Evolutionary conservation across 35 echinoderm and acorn worm genomes (phyloP).

Genomic region (Amphiura filiformis): DNA sequence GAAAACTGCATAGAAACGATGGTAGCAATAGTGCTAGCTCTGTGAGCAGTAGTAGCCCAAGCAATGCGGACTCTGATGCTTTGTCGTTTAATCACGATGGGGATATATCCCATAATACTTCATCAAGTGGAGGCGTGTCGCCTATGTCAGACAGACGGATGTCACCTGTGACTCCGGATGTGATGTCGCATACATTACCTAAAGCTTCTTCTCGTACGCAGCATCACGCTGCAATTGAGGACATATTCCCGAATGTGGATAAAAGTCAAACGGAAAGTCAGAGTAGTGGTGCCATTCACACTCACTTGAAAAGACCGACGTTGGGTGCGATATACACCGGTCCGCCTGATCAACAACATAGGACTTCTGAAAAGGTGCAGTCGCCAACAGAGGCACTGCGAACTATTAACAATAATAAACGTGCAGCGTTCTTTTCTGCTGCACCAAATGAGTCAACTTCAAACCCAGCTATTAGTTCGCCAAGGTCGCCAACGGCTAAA

Average conservation of each 20-base stretch:
- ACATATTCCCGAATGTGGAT: conserved; percentile 50
- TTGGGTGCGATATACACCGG: conserved; percentile 19
- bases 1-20: conserved; percentile 47
- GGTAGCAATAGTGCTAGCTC: conserved; percentile 82
- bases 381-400: conserved; percentile 78
- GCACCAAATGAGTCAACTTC: background rate
- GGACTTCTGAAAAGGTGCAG: conserved; percentile 34
- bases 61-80: conserved; percentile 51
- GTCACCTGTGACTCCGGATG: conserved; percentile 13
- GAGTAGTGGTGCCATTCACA: conserved; percentile 46
- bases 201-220: conserved; percentile 71
- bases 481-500: background rate
- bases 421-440: conserved; percentile 55
- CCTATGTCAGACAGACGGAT: conserved; percentile 24
- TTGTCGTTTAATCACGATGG: conserved; percentile 63
- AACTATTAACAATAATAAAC: conserved; percentile 51
- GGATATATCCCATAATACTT: conserved; percentile 69
- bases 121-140: conserved; percentile 67
- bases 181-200: conserved; percentile 71
- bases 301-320: background rate
- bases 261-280: conserved; percentile 54
- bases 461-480: background rate
- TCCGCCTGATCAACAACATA: conserved; percentile 4
- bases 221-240: conserved; percentile 19
- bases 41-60: conserved; percentile 56